Percentiles rank a stretch among this genome's conserved stretches.
Evolutionary conservation across 2,797 vertebrate genomes (phyloP).

Genomic region (Takifugu ocellatus): DNA sequence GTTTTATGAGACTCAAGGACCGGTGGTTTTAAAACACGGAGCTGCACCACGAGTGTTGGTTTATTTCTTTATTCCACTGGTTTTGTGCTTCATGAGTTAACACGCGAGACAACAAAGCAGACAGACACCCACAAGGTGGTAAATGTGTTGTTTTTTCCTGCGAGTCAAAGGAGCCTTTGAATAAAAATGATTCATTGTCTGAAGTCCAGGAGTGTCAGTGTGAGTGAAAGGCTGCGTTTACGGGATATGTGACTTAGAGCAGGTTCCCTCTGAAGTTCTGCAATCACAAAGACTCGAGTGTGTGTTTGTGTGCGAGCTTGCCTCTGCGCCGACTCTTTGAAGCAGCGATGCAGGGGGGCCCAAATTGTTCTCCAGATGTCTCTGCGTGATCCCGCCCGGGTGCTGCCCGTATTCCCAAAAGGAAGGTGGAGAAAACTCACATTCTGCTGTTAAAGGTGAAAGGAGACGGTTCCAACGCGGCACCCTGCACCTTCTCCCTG

Average conservation of each 20-base stretch:
- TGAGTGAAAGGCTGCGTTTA: conserved; percentile 29
- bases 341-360: conserved; percentile 16
- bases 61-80: no score
- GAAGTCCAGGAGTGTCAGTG: conserved; percentile 8
- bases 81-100: no score
- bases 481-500: conserved; percentile 12
- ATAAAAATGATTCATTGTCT: conserved; percentile 33
- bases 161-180: conserved; percentile 15
- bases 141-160: neutral
- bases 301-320: conserved; percentile 5
- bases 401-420: conserved; percentile 32
- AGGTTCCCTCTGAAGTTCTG: conserved; percentile 2
- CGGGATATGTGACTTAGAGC: conserved; percentile 14
- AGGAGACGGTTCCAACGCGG: neutral
- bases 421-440: conserved; percentile 10
- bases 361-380: conserved; percentile 42
- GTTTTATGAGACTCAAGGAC: no score
- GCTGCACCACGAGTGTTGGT: no score
- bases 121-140: neutral
- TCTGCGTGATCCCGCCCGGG: conserved; percentile 18
- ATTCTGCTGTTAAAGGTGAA: conserved; percentile 14
- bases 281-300: conserved; percentile 13
- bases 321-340: conserved; percentile 14
- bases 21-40: no score
- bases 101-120: neutral